Percentiles rank a stretch among this genome's conserved stretches.
phyloP scores from a whole-genome alignment of 2,888 invertebrate species.

The Leistus spinibarbis region DNA sequence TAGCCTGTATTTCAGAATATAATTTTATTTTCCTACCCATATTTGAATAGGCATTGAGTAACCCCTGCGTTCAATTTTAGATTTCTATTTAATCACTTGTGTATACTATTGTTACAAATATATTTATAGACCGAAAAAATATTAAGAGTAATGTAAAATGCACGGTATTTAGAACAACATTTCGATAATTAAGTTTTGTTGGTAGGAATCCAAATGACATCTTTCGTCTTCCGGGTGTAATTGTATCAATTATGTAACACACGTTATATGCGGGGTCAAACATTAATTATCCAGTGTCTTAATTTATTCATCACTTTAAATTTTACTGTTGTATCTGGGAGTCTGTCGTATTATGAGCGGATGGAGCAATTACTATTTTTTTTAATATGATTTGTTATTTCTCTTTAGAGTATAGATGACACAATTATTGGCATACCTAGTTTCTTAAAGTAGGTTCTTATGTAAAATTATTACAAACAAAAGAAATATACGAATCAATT shows the following conservation, averaged over 20 bases:
- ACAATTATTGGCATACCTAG: too few species aligned
- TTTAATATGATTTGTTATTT: neutral
- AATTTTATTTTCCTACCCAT: neutral
- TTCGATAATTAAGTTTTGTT: conserved; percentile 12
- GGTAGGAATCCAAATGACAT: conserved; percentile 5
- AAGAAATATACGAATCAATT: neutral
- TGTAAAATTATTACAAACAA: neutral
- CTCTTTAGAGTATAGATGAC: too few species aligned
- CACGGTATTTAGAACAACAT: conserved; percentile 7
- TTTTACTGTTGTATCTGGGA: neutral
- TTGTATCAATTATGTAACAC: conserved; percentile 6
- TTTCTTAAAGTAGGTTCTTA: neutral
- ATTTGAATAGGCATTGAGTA: neutral
- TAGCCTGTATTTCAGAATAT: neutral
- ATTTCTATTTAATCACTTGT: neutral
- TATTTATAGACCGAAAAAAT: neutral
- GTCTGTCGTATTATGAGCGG: neutral
- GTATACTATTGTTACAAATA: neutral
- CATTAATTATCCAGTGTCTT: neutral
- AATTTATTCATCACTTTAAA: neutral
- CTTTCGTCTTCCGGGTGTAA: conserved; percentile 6
- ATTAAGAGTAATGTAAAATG: neutral
- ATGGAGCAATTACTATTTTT: neutral
- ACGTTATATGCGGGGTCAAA: conserved; percentile 2
- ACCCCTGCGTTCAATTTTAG: neutral